These are phyloP conservation scores for Natrix natrix DNA, from an alignment of 2,797 vertebrate genomes.

Conservation along the genomic window DNA sequence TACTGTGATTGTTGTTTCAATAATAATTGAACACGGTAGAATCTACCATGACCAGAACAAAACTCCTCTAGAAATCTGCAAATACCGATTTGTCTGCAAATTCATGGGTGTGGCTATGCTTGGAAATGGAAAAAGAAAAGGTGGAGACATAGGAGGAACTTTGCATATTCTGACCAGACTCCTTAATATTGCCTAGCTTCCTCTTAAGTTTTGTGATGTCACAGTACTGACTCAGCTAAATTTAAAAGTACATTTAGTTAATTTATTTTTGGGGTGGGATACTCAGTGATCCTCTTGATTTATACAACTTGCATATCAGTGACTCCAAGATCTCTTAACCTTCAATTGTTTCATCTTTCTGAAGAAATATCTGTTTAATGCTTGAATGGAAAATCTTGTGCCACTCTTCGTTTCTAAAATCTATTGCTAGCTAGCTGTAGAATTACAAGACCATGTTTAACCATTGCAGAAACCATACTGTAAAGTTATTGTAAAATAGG, in stretches of 20 bases:
- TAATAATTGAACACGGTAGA: background rate
- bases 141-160: background rate
- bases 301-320: background rate
- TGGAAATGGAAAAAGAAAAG: background rate
- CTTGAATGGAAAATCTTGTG: background rate
- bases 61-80: constrained; percentile 1
- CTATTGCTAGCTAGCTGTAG: background rate
- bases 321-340: background rate
- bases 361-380: background rate
- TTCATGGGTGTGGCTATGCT: background rate
- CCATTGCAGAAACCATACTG: background rate
- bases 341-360: background rate
- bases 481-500: background rate
- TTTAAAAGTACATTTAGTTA: background rate
- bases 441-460: background rate
- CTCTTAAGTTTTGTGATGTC: constrained; percentile 8
- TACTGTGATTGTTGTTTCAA: background rate
- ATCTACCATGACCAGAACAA: background rate
- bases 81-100: constrained; percentile 28
- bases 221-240: constrained; percentile 20
- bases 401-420: background rate
- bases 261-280: background rate
- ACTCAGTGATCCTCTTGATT: background rate
- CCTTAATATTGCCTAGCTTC: background rate
- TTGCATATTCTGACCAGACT: background rate